Conservation (phyloP, 2,888 invertebrate genomes). For the Sarcophaga carnaria region DNA sequence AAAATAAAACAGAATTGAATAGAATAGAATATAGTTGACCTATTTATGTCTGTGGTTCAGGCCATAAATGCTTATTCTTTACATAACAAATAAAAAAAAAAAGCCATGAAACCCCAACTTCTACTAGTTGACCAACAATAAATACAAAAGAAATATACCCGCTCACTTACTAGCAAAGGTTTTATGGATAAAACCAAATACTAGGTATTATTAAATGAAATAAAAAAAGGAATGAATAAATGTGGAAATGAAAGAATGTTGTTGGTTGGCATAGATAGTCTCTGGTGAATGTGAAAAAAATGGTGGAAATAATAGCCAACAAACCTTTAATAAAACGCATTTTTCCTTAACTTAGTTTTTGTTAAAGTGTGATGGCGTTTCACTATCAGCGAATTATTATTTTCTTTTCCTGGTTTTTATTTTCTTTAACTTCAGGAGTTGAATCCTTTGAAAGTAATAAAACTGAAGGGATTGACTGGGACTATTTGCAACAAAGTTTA, state of each 20-base stretch:
- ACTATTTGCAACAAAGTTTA: slow-evolving; percentile 19
- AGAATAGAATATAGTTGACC: slow-evolving; percentile 29
- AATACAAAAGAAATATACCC: background rate
- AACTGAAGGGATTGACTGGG: slow-evolving; percentile 5
- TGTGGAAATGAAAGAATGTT: background rate
- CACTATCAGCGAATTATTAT: background rate
- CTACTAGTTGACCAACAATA: background rate
- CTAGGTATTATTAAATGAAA: slow-evolving; percentile 23
- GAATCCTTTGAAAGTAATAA: background rate
- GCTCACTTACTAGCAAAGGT: background rate
- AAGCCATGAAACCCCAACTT: background rate
- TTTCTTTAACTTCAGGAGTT: background rate
- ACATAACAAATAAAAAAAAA: background rate
- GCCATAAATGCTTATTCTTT: slow-evolving; percentile 24
- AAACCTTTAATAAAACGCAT: slow-evolving; percentile 32
- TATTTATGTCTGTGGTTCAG: slow-evolving; percentile 19
- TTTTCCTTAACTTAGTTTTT: background rate
- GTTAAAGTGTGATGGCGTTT: background rate
- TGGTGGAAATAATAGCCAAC: background rate
- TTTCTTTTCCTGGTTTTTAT: too few species aligned
- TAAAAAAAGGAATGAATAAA: background rate
- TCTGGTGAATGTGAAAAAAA: background rate
- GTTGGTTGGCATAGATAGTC: background rate
- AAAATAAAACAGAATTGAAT: background rate
- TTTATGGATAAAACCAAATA: slow-evolving; percentile 2